phyloP scores from a whole-genome alignment of 2,888 invertebrate genomes.

The Syritta pipiens region DNA sequence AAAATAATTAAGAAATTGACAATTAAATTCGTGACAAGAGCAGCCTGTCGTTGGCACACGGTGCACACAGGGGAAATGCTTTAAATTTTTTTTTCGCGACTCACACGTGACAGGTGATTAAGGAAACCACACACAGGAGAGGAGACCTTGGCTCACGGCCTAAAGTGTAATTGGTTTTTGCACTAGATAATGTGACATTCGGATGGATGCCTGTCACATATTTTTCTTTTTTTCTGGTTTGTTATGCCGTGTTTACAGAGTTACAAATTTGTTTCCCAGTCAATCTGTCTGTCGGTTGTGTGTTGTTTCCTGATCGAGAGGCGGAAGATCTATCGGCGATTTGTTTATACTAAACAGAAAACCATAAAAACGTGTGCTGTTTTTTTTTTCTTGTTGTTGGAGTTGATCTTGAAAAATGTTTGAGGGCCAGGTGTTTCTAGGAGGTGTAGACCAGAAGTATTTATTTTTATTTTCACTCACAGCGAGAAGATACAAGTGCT shows the following conservation, averaged over 20 bases:
- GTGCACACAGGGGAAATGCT: background rate
- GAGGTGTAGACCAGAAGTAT: slow-evolving; percentile 17
- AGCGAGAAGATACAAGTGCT: background rate
- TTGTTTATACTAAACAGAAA: slow-evolving; percentile 42
- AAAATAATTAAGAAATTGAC: too few species aligned
- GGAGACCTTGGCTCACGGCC: slow-evolving; percentile 37
- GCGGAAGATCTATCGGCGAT: too few species aligned
- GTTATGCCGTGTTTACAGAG: slow-evolving; percentile 18
- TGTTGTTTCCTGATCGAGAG: slow-evolving; percentile 37
- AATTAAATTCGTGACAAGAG: too few species aligned
- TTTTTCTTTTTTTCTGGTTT: too few species aligned
- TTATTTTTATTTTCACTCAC: slow-evolving; percentile 17
- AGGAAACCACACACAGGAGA: background rate
- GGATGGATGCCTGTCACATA: slow-evolving; percentile 28
- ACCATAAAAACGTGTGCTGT: slow-evolving; percentile 44
- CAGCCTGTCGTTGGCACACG: too few species aligned
- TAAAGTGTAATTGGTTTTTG: slow-evolving; percentile 42
- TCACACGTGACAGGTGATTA: slow-evolving; percentile 61
- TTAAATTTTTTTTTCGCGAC: slow-evolving; percentile 2
- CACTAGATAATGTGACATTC: slow-evolving; percentile 12
- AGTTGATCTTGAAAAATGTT: slow-evolving; percentile 4
- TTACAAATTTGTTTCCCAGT: slow-evolving; percentile 30
- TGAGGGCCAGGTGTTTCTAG: slow-evolving; percentile 1
- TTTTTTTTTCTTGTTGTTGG: slow-evolving; percentile 22
- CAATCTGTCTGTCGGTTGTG: slow-evolving; percentile 34